Percentiles rank a stretch among this genome's conserved stretches.
Evolutionary conservation across 2,797 vertebrate species (phyloP).

Genomic region (Mareca penelope): DNA sequence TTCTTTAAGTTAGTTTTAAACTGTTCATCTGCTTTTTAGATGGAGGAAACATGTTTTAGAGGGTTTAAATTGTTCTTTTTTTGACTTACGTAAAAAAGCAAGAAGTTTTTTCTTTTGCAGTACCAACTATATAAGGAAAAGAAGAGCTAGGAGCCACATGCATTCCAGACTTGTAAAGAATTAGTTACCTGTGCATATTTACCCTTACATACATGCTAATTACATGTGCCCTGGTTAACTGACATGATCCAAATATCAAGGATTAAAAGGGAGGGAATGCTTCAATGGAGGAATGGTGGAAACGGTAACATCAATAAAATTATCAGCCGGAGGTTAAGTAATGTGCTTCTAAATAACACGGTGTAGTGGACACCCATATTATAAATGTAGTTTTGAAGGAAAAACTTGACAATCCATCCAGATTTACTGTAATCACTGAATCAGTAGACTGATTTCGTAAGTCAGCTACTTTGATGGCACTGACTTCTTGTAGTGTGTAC

Average conservation of each 20-base stretch:
- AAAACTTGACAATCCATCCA: not conserved
- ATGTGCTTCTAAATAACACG: not conserved
- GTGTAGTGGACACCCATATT: not conserved
- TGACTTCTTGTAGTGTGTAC: not conserved
- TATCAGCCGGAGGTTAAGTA: not conserved
- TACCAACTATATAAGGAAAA: not conserved
- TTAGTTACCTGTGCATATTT: not conserved
- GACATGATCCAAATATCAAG: not conserved
- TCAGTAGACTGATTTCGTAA: not conserved
- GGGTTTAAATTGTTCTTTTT: not conserved
- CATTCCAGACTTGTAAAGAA: not conserved
- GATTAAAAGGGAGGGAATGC: not conserved
- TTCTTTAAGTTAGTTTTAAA: constrained; percentile 36
- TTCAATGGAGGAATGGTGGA: not conserved
- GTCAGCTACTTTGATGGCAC: not conserved
- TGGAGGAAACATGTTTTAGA: not conserved
- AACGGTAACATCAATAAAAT: not conserved
- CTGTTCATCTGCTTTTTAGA: constrained; percentile 20
- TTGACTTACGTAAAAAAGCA: not conserved
- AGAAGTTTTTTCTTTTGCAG: not conserved
- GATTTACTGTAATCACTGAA: not conserved
- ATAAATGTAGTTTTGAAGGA: not conserved
- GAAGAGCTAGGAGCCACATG: not conserved
- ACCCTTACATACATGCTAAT: not conserved
- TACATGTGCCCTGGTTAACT: not conserved